Evolutionary conservation across 1,140 invertebrate species (phyloP).

Genomic region (Aphelinus atriplicis): DNA sequence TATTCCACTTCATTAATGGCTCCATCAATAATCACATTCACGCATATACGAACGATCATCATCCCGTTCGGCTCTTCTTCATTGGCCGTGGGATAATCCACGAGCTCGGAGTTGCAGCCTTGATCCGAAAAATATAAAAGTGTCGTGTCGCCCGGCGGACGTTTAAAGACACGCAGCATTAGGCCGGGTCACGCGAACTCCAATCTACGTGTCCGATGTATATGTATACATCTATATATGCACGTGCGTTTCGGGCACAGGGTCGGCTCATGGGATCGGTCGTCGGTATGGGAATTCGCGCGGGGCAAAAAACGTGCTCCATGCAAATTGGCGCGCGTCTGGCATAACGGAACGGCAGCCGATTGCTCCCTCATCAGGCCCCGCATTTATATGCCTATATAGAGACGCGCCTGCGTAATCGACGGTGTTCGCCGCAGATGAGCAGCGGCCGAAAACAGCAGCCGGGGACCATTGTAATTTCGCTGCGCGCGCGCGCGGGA

Average conservation of each 20-base stretch:
- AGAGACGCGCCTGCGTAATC: not conserved
- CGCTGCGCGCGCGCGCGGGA: not conserved
- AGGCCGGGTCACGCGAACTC: not conserved
- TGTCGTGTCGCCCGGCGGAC: not conserved
- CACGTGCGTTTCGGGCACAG: not conserved
- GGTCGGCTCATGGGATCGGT: constrained; percentile 22
- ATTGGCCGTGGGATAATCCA: no score
- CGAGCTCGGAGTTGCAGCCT: no score
- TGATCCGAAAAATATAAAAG: not conserved
- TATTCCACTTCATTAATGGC: no score
- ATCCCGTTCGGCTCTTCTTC: no score
- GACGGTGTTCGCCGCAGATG: not conserved
- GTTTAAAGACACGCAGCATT: not conserved
- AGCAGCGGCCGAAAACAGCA: not conserved
- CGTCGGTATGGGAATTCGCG: not conserved
- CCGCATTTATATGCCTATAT: no score
- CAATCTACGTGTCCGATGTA: no score
- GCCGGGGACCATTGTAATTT: constrained; percentile 26
- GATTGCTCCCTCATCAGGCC: constrained; percentile 35
- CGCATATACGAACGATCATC: no score
- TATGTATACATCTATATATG: no score
- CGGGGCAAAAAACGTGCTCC: not conserved
- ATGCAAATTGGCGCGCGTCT: constrained; percentile 28
- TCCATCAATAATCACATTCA: no score
- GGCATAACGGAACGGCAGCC: constrained; percentile 5